phyloP scores from a whole-genome alignment of 92 coral and sea anemone species.

The Diadumene lineata region DNA sequence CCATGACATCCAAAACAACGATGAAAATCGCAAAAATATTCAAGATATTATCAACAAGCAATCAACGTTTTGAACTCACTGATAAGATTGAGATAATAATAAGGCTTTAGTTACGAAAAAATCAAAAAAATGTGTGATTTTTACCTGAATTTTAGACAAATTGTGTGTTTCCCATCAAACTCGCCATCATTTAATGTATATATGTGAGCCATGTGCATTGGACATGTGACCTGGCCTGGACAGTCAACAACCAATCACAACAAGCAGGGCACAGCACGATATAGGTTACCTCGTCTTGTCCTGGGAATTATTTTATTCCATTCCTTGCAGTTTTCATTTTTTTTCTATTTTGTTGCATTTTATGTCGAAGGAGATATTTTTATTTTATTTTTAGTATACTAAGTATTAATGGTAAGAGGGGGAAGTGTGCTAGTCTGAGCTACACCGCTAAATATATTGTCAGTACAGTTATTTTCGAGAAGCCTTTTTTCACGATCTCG shows the following conservation, averaged over 20 bases:
- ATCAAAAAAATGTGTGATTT: neutral
- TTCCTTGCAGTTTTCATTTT: neutral
- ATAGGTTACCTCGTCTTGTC: neutral
- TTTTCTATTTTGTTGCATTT: neutral
- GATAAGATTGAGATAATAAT: neutral
- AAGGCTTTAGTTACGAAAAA: neutral
- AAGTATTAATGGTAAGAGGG: no score
- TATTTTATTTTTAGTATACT: no score
- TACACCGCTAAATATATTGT: no score
- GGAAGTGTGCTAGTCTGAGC: no score
- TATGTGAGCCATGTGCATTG: constrained; percentile 5
- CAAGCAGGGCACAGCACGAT: neutral
- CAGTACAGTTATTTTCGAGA: no score
- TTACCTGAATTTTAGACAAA: neutral
- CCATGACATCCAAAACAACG: neutral
- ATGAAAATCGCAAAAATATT: neutral
- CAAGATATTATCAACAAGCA: neutral
- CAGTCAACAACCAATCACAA: constrained; percentile 14
- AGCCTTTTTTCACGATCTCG: no score
- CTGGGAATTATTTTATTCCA: neutral
- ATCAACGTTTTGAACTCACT: neutral
- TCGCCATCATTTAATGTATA: neutral
- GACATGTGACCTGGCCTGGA: constrained; percentile 18
- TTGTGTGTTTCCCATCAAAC: neutral
- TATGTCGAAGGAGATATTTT: neutral